Evolutionary conservation across 1,140 invertebrate genomes (phyloP).

Genomic region (Grapholita molesta): DNA sequence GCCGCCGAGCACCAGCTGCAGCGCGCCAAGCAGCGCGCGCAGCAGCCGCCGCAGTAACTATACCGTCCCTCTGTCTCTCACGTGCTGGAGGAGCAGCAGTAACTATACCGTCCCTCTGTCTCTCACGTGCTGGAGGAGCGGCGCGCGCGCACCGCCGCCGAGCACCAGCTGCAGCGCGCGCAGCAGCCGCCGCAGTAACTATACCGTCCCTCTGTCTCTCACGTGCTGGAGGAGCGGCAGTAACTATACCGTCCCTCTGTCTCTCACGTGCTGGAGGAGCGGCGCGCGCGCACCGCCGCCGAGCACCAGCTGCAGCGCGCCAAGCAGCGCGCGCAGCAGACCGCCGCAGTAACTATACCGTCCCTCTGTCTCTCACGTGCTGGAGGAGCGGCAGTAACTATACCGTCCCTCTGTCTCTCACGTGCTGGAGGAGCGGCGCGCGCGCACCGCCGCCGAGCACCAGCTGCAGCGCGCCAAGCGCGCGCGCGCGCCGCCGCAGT

Average conservation of each 20-base stretch:
- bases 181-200: slow-evolving; percentile 22
- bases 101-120: too few species aligned
- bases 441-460: too few species aligned
- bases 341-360: background rate
- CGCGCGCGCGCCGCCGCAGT: background rate
- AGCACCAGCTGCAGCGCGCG: slow-evolving; percentile 82
- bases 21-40: slow-evolving; percentile 30
- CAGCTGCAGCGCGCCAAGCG: slow-evolving; percentile 78
- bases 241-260: too few species aligned
- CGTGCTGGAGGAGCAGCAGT: slow-evolving; percentile 85
- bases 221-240: slow-evolving; percentile 23
- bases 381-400: too few species aligned
- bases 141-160: slow-evolving; percentile 90
- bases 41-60: slow-evolving; percentile 21
- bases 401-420: too few species aligned
- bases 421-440: slow-evolving; percentile 90
- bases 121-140: slow-evolving; percentile 92
- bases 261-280: slow-evolving; percentile 83
- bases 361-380: too few species aligned
- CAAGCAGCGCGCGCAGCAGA: slow-evolving; percentile 7
- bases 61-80: too few species aligned
- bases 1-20: slow-evolving; percentile 87
- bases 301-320: slow-evolving; percentile 84
- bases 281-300: slow-evolving; percentile 86
- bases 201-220: too few species aligned